A percentile compares a stretch with the other conserved stretches of the same genome.
Evolutionary conservation across 2,797 vertebrate genomes (phyloP).

Genomic region (Lithobates sylvaticus): DNA sequence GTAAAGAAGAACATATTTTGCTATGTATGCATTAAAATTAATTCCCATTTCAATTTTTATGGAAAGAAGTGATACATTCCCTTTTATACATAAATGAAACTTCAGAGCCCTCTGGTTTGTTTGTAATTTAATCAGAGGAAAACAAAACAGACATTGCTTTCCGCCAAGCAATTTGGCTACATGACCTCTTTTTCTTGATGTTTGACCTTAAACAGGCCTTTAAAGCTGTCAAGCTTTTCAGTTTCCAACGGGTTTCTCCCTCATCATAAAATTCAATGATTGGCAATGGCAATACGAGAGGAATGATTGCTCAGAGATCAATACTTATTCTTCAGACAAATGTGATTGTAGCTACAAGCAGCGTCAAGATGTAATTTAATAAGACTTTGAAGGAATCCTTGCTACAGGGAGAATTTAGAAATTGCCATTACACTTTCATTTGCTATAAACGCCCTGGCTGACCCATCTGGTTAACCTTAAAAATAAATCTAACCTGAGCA

Average conservation of each 20-base stretch:
- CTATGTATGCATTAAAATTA: no score
- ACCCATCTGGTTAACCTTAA: conserved; percentile 33
- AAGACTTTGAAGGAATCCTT: conserved; percentile 32
- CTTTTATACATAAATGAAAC: no score
- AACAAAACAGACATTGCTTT: background rate
- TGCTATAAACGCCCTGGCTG: background rate
- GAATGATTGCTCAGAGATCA: conserved; percentile 37
- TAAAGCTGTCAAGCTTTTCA: conserved; percentile 15
- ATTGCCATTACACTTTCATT: conserved; percentile 19
- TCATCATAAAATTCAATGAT: conserved; percentile 12
- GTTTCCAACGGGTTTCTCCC: conserved; percentile 11
- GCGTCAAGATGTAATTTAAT: conserved; percentile 31
- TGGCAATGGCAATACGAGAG: conserved; percentile 18
- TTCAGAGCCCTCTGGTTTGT: no score
- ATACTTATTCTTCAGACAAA: conserved; percentile 32
- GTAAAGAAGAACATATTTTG: no score
- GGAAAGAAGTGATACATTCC: no score
- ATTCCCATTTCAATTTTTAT: no score
- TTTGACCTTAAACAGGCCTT: conserved; percentile 11
- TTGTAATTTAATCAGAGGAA: background rate
- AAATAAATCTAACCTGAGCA: background rate
- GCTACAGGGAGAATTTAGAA: background rate
- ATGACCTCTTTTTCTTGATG: conserved; percentile 4
- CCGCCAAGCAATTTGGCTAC: background rate
- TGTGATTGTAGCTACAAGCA: conserved; percentile 27